A percentile compares a stretch with the other conserved stretches of the same genome.
These are phyloP conservation scores for Aurelia sp. DNA, from an alignment of 30 jellyfish, hydroid and myxozoan species.

Conservation along the genomic window DNA sequence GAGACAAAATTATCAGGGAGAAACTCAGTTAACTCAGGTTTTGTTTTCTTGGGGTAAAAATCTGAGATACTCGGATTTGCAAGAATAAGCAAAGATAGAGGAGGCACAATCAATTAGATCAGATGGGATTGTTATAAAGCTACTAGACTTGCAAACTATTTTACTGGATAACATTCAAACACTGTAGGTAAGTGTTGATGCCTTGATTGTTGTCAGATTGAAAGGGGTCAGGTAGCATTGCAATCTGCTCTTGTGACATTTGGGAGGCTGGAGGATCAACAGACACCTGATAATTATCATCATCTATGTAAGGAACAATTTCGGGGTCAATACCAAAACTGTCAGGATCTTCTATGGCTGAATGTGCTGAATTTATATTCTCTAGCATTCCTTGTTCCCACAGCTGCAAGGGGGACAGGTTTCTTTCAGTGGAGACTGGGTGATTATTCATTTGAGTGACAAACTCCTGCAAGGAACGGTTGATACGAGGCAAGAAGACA, in stretches of 20 bases:
- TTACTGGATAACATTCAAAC: not conserved
- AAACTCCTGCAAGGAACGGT: conserved; percentile 18
- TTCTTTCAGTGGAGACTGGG: conserved; percentile 47
- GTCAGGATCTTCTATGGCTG: conserved; percentile 12
- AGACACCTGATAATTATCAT: conserved; percentile 3
- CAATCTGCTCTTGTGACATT: conserved; percentile 9
- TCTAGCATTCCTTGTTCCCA: conserved; percentile 51
- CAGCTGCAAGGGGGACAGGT: conserved; percentile 34
- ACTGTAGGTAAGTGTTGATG: conserved; percentile 9
- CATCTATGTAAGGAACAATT: conserved; percentile 11
- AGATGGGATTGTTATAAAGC: not conserved
- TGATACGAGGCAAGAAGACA: conserved; percentile 15
- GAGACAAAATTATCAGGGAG: not conserved
- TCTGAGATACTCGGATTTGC: conserved; percentile 1
- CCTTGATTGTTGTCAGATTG: conserved; percentile 7
- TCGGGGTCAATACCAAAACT: conserved; percentile 27
- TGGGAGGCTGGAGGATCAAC: conserved; percentile 21
- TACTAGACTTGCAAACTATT: conserved; percentile 3
- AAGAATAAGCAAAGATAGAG: conserved; percentile 3
- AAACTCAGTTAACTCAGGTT: conserved; percentile 1
- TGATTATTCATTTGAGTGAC: conserved; percentile 37
- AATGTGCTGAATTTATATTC: conserved; percentile 12
- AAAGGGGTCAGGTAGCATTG: conserved; percentile 7
- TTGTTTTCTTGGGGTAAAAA: not conserved
- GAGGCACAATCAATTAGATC: conserved; percentile 13